Conservation (phyloP, 2,797 vertebrate genomes). For the Pseudocheirus occidentalis region DNA sequence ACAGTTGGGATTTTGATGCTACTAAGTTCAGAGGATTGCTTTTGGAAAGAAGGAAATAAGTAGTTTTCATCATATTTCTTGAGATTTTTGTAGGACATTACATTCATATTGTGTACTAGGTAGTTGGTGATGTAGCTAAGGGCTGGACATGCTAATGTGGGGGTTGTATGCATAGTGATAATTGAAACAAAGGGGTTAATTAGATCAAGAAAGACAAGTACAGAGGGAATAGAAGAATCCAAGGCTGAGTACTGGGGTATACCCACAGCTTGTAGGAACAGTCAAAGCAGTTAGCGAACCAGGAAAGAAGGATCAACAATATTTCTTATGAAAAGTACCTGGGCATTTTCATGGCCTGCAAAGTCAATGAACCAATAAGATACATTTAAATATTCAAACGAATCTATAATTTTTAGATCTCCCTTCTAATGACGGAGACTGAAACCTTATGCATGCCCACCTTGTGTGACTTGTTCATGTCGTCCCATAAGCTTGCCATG, state of each 20-base stretch:
- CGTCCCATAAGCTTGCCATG: background rate
- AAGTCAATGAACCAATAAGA: background rate
- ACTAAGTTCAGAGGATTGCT: background rate
- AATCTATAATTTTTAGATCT: background rate
- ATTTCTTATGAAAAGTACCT: background rate
- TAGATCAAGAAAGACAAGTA: background rate
- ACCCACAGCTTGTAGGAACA: background rate
- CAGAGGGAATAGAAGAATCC: background rate
- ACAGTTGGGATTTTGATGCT: background rate
- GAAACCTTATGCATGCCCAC: background rate
- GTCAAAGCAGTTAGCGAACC: background rate
- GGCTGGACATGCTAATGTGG: background rate
- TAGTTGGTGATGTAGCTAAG: background rate
- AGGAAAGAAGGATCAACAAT: background rate
- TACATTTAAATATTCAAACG: background rate
- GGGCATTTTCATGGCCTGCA: background rate
- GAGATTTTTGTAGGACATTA: background rate
- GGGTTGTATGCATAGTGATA: background rate
- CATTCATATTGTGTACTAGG: background rate
- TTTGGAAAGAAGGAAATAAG: background rate
- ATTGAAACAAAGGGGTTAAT: background rate
- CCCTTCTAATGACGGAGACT: background rate
- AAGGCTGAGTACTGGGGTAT: background rate
- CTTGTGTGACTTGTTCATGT: background rate
- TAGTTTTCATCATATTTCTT: background rate